These are phyloP conservation scores for Apamea anceps DNA, from an alignment of 2,888 invertebrate genomes.

Conservation along the genomic window DNA sequence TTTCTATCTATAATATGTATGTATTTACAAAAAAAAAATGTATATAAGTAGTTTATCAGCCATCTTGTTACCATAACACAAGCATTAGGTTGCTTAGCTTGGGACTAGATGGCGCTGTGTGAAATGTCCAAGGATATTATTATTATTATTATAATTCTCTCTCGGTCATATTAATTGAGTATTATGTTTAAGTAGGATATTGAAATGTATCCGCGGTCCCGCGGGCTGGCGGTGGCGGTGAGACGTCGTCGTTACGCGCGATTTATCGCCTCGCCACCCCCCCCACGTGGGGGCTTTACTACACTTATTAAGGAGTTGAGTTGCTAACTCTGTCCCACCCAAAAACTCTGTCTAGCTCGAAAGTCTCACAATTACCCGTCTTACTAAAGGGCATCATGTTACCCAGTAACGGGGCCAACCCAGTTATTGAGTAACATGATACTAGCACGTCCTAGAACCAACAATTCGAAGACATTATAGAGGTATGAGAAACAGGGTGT, in stretches of 20 bases:
- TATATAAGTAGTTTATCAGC: too few species aligned
- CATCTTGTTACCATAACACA: too few species aligned
- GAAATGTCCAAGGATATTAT: too few species aligned
- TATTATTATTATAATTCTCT: too few species aligned
- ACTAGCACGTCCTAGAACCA: background rate
- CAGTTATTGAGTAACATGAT: background rate
- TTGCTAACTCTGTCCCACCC: background rate
- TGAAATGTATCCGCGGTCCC: slow-evolving; percentile 48
- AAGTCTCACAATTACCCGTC: background rate
- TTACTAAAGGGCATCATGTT: background rate
- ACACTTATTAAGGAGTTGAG: slow-evolving; percentile 20
- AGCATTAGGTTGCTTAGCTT: too few species aligned
- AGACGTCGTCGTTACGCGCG: slow-evolving; percentile 50
- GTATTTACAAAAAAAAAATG: too few species aligned
- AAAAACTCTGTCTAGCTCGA: background rate
- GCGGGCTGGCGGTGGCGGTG: slow-evolving; percentile 13
- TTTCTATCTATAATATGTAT: too few species aligned
- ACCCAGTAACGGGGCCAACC: background rate
- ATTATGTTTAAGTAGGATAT: slow-evolving; percentile 43
- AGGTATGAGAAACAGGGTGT: background rate
- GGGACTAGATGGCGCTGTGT: too few species aligned
- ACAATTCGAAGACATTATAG: background rate
- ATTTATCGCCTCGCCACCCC: slow-evolving; percentile 45
- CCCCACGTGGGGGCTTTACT: slow-evolving; percentile 9
- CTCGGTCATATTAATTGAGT: slow-evolving; percentile 30